phyloP scores from a whole-genome alignment of 2,888 invertebrate species.

The Nomada goodeniana region DNA sequence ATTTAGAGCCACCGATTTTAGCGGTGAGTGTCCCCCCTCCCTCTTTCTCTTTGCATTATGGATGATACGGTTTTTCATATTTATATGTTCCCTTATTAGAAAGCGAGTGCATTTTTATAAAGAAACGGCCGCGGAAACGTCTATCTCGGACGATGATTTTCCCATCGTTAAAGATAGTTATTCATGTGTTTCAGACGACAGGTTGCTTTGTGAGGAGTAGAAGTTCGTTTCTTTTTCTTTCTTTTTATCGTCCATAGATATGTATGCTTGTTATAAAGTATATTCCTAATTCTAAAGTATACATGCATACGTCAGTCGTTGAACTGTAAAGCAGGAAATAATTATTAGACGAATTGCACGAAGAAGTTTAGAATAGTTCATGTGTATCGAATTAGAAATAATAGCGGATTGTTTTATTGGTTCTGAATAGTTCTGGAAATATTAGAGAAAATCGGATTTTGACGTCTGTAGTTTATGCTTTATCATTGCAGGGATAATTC shows the following conservation, averaged over 20 bases:
- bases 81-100: background rate
- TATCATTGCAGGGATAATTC: too few relatives aligned
- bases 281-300: too few relatives aligned
- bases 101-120: background rate
- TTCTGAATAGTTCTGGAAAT: too few relatives aligned
- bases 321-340: background rate
- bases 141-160: background rate
- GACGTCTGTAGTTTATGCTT: too few relatives aligned
- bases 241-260: background rate
- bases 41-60: constrained; percentile 5
- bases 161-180: background rate
- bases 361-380: background rate
- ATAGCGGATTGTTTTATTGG: background rate
- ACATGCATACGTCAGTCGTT: background rate
- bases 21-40: constrained; percentile 88
- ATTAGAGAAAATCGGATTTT: too few relatives aligned
- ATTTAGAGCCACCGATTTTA: constrained; percentile 94
- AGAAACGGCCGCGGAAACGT: background rate
- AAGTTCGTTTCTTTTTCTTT: too few relatives aligned
- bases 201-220: background rate
- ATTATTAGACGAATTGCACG: background rate
- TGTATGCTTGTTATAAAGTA: background rate
- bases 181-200: background rate
- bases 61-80: constrained; percentile 4
- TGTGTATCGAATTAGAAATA: background rate